These are phyloP conservation scores for Linnaemya tessellans DNA, from an alignment of 2,888 invertebrate genomes.

Conservation along the genomic window DNA sequence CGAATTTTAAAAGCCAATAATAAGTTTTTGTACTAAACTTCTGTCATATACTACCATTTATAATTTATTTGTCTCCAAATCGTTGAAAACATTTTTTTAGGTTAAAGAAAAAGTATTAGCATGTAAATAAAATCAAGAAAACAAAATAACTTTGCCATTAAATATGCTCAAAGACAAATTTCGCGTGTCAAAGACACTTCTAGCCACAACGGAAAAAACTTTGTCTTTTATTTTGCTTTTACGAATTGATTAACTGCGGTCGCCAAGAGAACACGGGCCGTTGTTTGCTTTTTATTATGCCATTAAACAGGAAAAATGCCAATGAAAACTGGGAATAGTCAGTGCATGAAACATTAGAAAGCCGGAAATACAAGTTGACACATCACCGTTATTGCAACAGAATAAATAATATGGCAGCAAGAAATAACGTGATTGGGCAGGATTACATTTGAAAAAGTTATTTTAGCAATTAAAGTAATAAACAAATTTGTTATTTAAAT, in stretches of 20 bases:
- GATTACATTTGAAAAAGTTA: conserved; percentile 4
- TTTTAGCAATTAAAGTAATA: conserved; percentile 39
- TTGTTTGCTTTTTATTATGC: conserved; percentile 68
- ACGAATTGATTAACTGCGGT: conserved; percentile 72
- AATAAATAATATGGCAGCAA: conserved; percentile 8
- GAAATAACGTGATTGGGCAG: conserved; percentile 16
- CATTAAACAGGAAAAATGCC: conserved; percentile 65
- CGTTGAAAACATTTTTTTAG: not conserved
- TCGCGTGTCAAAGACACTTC: conserved; percentile 73
- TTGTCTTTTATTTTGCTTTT: conserved; percentile 32
- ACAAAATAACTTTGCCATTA: not conserved
- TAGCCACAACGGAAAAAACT: conserved; percentile 69
- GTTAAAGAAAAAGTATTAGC: not conserved
- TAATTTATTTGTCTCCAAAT: not conserved
- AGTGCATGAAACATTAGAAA: conserved; percentile 46
- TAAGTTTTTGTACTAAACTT: too few species aligned
- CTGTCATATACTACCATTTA: too few species aligned
- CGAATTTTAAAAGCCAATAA: too few species aligned
- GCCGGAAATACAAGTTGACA: conserved; percentile 38
- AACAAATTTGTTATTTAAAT: conserved; percentile 42
- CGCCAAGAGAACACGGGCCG: conserved; percentile 77
- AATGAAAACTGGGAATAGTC: conserved; percentile 47
- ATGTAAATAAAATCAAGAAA: conserved; percentile 9
- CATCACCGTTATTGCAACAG: conserved; percentile 8
- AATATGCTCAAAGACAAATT: conserved; percentile 31